Conservation (phyloP, 1,140 invertebrate genomes). For the Lysiphlebus fabarum region DNA sequence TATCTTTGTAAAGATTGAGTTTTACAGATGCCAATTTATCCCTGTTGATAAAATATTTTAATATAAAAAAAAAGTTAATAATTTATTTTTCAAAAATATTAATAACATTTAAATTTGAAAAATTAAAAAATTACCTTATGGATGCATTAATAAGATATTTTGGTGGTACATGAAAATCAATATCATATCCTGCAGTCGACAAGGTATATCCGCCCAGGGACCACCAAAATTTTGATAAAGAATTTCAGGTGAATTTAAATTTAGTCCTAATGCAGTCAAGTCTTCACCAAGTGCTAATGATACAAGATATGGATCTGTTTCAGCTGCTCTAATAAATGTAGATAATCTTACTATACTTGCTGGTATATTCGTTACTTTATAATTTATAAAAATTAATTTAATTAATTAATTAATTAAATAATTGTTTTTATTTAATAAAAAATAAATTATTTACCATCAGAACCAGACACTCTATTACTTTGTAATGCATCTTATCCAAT, state of each 20-base stretch:
- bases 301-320: slow-evolving; percentile 93
- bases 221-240: slow-evolving; percentile 96
- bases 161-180: slow-evolving; percentile 97
- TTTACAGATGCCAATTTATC: slow-evolving; percentile 94
- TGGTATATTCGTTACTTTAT: slow-evolving; percentile 94
- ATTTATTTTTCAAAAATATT: slow-evolving; percentile 15
- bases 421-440: slow-evolving; percentile 6
- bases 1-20: slow-evolving; percentile 96
- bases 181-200: slow-evolving; percentile 98
- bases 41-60: slow-evolving; percentile 46
- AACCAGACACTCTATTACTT: slow-evolving; percentile 54
- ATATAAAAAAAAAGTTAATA: slow-evolving; percentile 10
- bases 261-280: slow-evolving; percentile 93
- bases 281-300: slow-evolving; percentile 95
- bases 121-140: slow-evolving; percentile 74
- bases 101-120: too few species aligned
- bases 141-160: slow-evolving; percentile 96
- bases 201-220: slow-evolving; percentile 95
- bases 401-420: background rate
- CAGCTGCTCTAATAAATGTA: slow-evolving; percentile 95
- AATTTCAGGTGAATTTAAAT: slow-evolving; percentile 96
- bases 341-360: slow-evolving; percentile 93
- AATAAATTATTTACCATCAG: slow-evolving; percentile 68
- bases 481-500: slow-evolving; percentile 51
- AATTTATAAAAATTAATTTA: slow-evolving; percentile 32